These are phyloP conservation scores for Montipora sp. DNA, from an alignment of 64 coral and sea anemone species.

Conservation along the genomic window DNA sequence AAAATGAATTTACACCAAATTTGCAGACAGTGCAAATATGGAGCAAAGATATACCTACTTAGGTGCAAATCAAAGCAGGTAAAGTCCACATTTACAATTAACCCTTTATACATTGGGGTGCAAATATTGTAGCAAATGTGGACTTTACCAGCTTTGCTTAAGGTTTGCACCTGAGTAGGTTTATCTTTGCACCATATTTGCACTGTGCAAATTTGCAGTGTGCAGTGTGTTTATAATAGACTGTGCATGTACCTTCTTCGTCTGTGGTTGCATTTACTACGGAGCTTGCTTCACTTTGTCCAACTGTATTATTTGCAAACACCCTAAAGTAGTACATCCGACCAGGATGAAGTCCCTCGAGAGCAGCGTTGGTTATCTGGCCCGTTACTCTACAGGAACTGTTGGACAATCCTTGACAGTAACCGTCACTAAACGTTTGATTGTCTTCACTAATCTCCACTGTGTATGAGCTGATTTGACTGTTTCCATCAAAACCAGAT, in stretches of 20 bases:
- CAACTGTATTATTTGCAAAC: background rate
- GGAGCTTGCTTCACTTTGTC: background rate
- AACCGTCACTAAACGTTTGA: background rate
- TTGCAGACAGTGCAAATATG: too few relatives aligned
- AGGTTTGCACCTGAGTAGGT: too few relatives aligned
- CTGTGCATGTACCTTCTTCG: slow-evolving; percentile 4
- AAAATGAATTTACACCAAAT: too few relatives aligned
- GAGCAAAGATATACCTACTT: too few relatives aligned
- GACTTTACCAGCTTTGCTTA: too few relatives aligned
- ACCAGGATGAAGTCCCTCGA: background rate
- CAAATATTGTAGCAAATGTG: too few relatives aligned
- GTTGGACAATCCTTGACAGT: background rate
- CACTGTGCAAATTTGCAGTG: too few relatives aligned
- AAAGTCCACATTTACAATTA: too few relatives aligned
- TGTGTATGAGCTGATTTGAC: background rate
- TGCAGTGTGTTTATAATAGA: too few relatives aligned
- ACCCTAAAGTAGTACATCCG: background rate
- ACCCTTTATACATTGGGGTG: too few relatives aligned
- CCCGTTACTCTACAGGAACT: background rate
- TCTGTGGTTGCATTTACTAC: slow-evolving; percentile 3
- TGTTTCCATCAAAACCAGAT: slow-evolving; percentile 13
- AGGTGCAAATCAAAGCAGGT: background rate
- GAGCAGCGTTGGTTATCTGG: background rate
- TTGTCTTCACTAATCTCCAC: background rate
- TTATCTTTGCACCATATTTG: too few relatives aligned